Evolutionary conservation across 2,113 vertebrate species (phyloP), one percentile per base, ranked within the genome.

Genomic region (Geococcyx californianus): DNA sequence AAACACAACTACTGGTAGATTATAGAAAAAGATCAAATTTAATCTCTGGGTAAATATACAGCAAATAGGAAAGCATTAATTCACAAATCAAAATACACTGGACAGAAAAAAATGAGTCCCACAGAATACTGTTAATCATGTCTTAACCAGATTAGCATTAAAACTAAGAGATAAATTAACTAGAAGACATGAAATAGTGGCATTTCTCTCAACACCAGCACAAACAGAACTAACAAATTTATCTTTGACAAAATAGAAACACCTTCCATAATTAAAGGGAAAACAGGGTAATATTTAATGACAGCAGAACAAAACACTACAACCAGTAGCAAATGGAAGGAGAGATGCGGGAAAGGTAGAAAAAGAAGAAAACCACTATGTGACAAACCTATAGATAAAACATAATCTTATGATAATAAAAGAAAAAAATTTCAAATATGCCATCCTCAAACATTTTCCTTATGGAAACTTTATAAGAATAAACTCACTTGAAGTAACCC

Each of bases 111-210:
- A 91, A 95, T 8, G 29, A 93, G 64, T n/a, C 12, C 14, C 21
- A 31, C 8, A 9, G 72, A 95, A 68, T 52, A 93, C 38, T 77
- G 87, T 90, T 96, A 90, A 95, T 96, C 90, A 93, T 90, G 88
- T 92, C 85, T 72, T 95, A 95, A 93, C 82, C 36, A 88, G 68
- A 94, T 90, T 84, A 94, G 82, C 83, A 96, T 84, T 93, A 88
- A 87, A 96, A 83, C 76, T 81, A 90, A 78, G 93, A 96, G 83
- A 93, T 92, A 96, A 97, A 96, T 94, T 95, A 92, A 93, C 52
- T 31, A 87, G 52, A 56, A 93, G 68, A 90, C 59, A 40, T 81
- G 85, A 94, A 93, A 63, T 44, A 93, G 47, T 58, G 67, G 45
- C 10, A 0, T 84, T 89, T 89, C 72, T 91, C 88, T 55, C 79